Base-by-base conservation (phyloP, 2,797 vertebrate species). In the Tragopan temminckii region DNA sequence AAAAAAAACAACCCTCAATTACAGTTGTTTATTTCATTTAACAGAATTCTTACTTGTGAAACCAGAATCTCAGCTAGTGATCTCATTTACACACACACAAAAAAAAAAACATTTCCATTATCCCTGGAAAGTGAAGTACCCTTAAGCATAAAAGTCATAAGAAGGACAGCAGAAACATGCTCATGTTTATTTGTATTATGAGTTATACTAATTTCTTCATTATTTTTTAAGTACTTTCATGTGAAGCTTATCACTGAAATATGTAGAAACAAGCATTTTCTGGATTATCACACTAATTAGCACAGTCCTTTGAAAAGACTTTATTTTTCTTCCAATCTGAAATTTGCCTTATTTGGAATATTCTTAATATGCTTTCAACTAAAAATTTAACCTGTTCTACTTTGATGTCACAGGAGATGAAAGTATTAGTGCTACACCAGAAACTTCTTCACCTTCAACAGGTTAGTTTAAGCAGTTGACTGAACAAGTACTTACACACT, bases 391-490 rank as follows among this genome's bases (percentile, higher is more conserved):
- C 10, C 27, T 76, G 12, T 69, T 92, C 43, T 90, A 36, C 48
- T 27, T 92, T 83, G 83, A 57, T 48, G 27, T 18, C 78, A 13
- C 66, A 95, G 93, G 79, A 89, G 12, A 57, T 21, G 50, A 78
- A 77, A 85, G 13, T 0, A 2, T 13, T n/a, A 78, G 13, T 31
- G 71, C 63, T 29, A 67, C 76, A 50, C 72, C 79, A 2, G 72
- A 67, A 71, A 79, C 33, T 33, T 43, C 94, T 80, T 45, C 85
- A 75, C 36, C 57, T 80, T 78, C 81, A 78, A 75, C 79, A 95
- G 92, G 96, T 97, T 45, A 93, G 96, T 96, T 81, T 53, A 50
- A 0, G 0, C 19, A 77, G 55, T 4, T 78, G n/a, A 67, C 15
- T 40, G 57, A 79, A 64, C 13, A 59, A 59, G 9, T 58, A 38